phyloP scores from a whole-genome alignment of 2,888 invertebrate genomes.

The Hypomecis punctinalis region DNA sequence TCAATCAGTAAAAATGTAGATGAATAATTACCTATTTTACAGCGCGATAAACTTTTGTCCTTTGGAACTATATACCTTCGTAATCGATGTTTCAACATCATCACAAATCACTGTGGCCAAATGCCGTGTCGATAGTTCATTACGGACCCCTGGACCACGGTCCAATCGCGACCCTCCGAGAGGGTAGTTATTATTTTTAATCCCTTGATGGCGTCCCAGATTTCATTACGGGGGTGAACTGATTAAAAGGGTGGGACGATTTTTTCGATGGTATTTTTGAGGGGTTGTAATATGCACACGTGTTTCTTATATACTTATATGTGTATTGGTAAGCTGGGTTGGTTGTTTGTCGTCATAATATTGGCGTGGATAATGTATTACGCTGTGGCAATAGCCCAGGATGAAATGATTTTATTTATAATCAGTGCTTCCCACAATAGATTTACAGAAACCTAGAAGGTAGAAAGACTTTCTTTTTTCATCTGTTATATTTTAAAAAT shows the following conservation, averaged over 20 bases:
- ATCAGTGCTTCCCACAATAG: too few species aligned
- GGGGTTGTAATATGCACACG: constrained; percentile 31
- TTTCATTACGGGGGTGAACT: constrained; percentile 80
- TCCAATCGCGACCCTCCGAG: constrained; percentile 62
- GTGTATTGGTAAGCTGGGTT: neutral
- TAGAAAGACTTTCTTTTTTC: too few species aligned
- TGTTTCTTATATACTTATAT: constrained; percentile 1
- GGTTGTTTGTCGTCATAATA: neutral
- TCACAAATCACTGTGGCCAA: constrained; percentile 36
- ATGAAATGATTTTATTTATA: too few species aligned
- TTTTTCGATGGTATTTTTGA: constrained; percentile 56
- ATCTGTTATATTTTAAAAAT: too few species aligned
- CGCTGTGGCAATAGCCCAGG: too few species aligned
- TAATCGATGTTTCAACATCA: constrained; percentile 8
- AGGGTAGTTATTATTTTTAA: constrained; percentile 83
- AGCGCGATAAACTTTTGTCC: too few species aligned
- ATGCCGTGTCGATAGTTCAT: constrained; percentile 69
- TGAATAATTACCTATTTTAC: too few species aligned
- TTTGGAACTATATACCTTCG: too few species aligned
- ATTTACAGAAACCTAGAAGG: too few species aligned
- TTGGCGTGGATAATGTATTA: neutral
- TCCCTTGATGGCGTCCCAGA: constrained; percentile 83
- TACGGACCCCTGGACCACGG: constrained; percentile 60
- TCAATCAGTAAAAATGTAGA: too few species aligned
- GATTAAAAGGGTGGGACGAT: constrained; percentile 78